Conservation (phyloP, 2,888 invertebrate species). For the Opisthograptis luteolata region DNA sequence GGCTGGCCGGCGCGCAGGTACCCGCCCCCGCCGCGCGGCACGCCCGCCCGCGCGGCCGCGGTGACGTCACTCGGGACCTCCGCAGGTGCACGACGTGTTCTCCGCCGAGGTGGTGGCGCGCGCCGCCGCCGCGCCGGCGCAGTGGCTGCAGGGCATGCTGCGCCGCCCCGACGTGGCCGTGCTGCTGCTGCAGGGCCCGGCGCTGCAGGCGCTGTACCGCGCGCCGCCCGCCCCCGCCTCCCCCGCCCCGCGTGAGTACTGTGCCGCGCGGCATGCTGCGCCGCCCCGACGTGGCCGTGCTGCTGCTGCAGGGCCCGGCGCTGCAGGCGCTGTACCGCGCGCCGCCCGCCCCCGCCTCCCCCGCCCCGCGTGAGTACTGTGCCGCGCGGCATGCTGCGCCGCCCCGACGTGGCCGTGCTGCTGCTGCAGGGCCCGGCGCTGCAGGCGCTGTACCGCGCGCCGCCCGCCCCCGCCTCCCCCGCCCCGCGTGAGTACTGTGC, state of each 20-base stretch:
- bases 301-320: slow-evolving; percentile 71
- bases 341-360: slow-evolving; percentile 1
- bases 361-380: slow-evolving; percentile 31
- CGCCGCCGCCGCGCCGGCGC: slow-evolving; percentile 45
- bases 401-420: slow-evolving; percentile 47
- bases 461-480: not conserved
- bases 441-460: slow-evolving; percentile 35
- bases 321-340: slow-evolving; percentile 39
- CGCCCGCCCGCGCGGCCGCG: too few relatives aligned
- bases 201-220: slow-evolving; percentile 43
- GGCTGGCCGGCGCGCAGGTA: slow-evolving; percentile 46
- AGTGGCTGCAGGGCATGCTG: slow-evolving; percentile 50
- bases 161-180: slow-evolving; percentile 42
- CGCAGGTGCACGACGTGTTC: slow-evolving; percentile 65
- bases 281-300: slow-evolving; percentile 41
- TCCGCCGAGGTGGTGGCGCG: slow-evolving; percentile 40
- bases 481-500: slow-evolving; percentile 35
- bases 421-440: slow-evolving; percentile 69
- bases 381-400: slow-evolving; percentile 45
- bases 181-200: slow-evolving; percentile 69
- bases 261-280: slow-evolving; percentile 46
- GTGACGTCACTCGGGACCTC: not conserved
- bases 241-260: slow-evolving; percentile 29
- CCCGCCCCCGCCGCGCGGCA: too few relatives aligned
- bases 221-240: slow-evolving; percentile 10